phyloP scores from a whole-genome alignment of 2,113 vertebrate genomes.

The Tragelaphus scriptus region DNA sequence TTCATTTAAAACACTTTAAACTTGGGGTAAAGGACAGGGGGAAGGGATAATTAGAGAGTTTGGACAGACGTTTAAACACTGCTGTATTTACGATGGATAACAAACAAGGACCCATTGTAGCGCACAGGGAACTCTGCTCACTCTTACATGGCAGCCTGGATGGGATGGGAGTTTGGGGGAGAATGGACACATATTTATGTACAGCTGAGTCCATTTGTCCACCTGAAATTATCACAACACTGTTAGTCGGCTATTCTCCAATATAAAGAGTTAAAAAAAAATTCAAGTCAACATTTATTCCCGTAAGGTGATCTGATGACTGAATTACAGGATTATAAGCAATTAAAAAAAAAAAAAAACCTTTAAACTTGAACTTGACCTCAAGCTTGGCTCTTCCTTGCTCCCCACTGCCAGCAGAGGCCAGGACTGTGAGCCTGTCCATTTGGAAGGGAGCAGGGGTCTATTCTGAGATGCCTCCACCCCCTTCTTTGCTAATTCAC shows the following conservation, averaged over 20 bases:
- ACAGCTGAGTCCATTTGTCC: neutral
- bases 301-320: neutral
- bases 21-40: neutral
- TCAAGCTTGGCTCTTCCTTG: neutral
- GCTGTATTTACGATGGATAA: neutral
- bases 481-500: neutral
- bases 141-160: neutral
- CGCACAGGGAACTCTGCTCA: neutral
- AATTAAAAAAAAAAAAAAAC: neutral
- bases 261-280: neutral
- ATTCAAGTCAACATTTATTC: neutral
- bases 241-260: neutral
- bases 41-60: neutral
- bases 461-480: neutral
- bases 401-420: neutral
- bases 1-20: neutral
- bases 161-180: neutral
- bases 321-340: neutral
- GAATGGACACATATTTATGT: neutral
- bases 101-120: accelerated
- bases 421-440: neutral
- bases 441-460: neutral
- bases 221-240: neutral
- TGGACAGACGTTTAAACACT: neutral
- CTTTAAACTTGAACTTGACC: neutral